These are phyloP conservation scores for Gnatocerus cornutus DNA, from an alignment of 2,888 invertebrate species.

Conservation along the genomic window DNA sequence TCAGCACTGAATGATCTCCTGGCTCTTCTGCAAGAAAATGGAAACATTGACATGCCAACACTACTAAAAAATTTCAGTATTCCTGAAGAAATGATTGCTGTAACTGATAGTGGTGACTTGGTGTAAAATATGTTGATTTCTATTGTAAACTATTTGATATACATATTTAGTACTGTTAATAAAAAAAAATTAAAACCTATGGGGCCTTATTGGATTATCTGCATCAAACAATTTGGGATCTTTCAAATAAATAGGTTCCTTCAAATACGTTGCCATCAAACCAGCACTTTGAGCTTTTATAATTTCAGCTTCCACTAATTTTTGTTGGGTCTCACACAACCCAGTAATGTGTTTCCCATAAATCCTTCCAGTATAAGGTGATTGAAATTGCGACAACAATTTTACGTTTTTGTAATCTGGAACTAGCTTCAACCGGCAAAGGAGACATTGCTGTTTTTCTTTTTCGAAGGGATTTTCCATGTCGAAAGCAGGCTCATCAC, in stretches of 20 bases:
- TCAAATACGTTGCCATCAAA: slow-evolving; percentile 88
- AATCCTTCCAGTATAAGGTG: slow-evolving; percentile 93
- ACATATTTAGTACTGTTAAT: not conserved
- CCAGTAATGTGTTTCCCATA: slow-evolving; percentile 96
- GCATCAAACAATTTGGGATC: slow-evolving; percentile 95
- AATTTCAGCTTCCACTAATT: slow-evolving; percentile 82
- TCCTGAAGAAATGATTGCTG: slow-evolving; percentile 30
- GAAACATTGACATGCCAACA: slow-evolving; percentile 36
- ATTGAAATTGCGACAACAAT: slow-evolving; percentile 95
- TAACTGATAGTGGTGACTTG: slow-evolving; percentile 31
- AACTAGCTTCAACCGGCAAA: slow-evolving; percentile 87
- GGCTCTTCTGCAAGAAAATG: slow-evolving; percentile 32
- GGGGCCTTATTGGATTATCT: slow-evolving; percentile 85
- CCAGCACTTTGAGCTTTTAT: slow-evolving; percentile 84
- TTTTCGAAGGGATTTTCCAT: slow-evolving; percentile 88
- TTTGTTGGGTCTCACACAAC: slow-evolving; percentile 88
- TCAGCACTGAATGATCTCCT: slow-evolving; percentile 45
- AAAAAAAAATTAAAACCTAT: slow-evolving; percentile 78
- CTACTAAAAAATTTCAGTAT: slow-evolving; percentile 42
- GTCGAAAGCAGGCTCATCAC: slow-evolving; percentile 73
- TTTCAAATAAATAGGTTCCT: slow-evolving; percentile 84
- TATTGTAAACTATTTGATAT: not conserved
- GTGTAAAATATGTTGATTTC: slow-evolving; percentile 4
- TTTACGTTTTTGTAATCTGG: slow-evolving; percentile 94
- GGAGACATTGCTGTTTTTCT: slow-evolving; percentile 82